Evolutionary conservation across 2,797 vertebrate genomes (phyloP).

Genomic region (Pseudochromis fuscus): DNA sequence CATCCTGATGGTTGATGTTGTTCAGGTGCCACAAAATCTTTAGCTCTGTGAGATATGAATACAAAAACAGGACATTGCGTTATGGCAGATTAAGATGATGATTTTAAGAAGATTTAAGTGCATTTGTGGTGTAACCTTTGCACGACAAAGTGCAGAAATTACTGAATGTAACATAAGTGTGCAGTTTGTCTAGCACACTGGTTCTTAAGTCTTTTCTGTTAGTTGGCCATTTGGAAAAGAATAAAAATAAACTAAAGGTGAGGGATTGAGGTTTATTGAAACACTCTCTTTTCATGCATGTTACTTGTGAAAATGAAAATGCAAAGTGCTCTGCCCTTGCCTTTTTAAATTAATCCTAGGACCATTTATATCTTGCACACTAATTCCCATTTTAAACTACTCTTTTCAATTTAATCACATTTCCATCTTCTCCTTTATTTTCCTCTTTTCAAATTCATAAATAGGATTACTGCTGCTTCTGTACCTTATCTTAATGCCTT

Average conservation of each 20-base stretch:
- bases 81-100: neutral
- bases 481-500: neutral
- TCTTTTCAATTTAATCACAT: neutral
- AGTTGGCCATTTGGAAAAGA: neutral
- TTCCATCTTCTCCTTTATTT: neutral
- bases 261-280: neutral
- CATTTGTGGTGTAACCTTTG: no score
- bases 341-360: no score
- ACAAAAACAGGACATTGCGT: neutral
- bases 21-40: neutral
- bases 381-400: neutral
- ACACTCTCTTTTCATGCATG: neutral
- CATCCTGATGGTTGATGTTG: slow-evolving; percentile 47
- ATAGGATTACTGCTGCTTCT: no score
- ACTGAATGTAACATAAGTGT: no score
- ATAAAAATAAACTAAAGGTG: neutral
- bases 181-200: no score
- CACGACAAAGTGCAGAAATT: no score
- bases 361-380: neutral
- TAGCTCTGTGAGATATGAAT: slow-evolving; percentile 9
- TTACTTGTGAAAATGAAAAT: neutral
- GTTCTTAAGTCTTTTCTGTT: neutral
- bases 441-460: neutral
- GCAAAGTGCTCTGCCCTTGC: neutral
- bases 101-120: no score